phyloP scores from a whole-genome alignment of 2,888 invertebrate species.

The Abrostola tripartita region DNA sequence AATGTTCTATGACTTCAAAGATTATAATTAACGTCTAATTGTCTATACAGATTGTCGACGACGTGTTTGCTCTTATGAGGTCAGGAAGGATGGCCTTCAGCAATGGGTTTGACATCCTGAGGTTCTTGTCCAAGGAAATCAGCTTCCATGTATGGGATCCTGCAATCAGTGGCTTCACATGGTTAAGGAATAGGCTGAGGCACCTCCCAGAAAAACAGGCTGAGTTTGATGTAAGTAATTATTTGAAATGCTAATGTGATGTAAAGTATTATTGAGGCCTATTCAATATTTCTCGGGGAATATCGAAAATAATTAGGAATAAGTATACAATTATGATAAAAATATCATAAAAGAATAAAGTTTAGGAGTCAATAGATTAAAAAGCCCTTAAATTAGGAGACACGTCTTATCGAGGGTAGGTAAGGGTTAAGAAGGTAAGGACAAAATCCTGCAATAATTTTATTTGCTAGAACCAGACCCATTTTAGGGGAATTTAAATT shows the following conservation, averaged over 20 bases:
- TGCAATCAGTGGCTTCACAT: slow-evolving; percentile 78
- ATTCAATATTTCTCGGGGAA: no score
- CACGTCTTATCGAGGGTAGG: no score
- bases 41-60: slow-evolving; percentile 75
- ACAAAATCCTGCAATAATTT: neutral
- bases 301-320: no score
- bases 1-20: no score
- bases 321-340: no score
- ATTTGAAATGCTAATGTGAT: neutral
- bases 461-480: neutral
- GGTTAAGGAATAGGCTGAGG: slow-evolving; percentile 78
- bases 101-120: slow-evolving; percentile 77
- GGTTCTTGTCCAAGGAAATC: slow-evolving; percentile 73
- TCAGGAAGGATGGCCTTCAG: slow-evolving; percentile 69
- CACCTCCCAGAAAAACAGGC: slow-evolving; percentile 74
- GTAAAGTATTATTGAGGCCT: no score
- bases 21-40: neutral
- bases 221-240: slow-evolving; percentile 76
- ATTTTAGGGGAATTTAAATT: neutral
- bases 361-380: no score
- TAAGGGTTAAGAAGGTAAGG: no score
- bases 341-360: no score
- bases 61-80: slow-evolving; percentile 81
- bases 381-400: no score
- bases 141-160: slow-evolving; percentile 83